Evolutionary conservation across 2,797 vertebrate species (phyloP).

Genomic region (Labroides dimidiatus): DNA sequence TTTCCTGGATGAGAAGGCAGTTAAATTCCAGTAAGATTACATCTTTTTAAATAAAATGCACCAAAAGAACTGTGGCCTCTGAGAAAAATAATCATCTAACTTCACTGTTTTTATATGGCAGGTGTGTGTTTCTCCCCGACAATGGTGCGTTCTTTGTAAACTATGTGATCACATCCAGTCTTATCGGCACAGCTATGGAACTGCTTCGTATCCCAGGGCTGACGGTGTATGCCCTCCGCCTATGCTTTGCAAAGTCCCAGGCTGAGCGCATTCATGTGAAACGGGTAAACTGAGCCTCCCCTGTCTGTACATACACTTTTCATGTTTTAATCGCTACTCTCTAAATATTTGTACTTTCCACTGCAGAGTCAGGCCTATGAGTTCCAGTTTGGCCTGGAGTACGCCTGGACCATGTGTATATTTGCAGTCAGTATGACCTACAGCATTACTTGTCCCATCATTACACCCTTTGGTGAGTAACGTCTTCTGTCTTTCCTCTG

Average conservation of each 20-base stretch:
- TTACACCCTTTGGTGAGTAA: constrained; percentile 95
- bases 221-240: constrained; percentile 88
- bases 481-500: constrained; percentile 21
- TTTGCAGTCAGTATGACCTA: constrained; percentile 96
- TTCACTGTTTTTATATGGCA: constrained; percentile 52
- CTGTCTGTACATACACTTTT: neutral
- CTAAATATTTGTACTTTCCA: constrained; percentile 21
- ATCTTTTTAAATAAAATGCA: neutral
- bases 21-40: constrained; percentile 94
- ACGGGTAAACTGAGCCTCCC: constrained; percentile 80
- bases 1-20: constrained; percentile 89
- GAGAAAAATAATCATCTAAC: no score
- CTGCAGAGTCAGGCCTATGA: constrained; percentile 92
- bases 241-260: constrained; percentile 94
- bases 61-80: neutral
- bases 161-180: constrained; percentile 93
- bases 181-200: constrained; percentile 95
- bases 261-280: constrained; percentile 94
- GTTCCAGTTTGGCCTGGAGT: constrained; percentile 97
- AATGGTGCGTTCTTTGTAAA: constrained; percentile 98
- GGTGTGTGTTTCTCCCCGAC: constrained; percentile 97
- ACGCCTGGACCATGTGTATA: constrained; percentile 97
- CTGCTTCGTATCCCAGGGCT: constrained; percentile 92
- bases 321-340: constrained; percentile 3
- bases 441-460: constrained; percentile 97